Evolutionary conservation across 2,113 vertebrate species (phyloP), one percentile per base, ranked within the genome.

Genomic region (Poeciliopsis prolifica): DNA sequence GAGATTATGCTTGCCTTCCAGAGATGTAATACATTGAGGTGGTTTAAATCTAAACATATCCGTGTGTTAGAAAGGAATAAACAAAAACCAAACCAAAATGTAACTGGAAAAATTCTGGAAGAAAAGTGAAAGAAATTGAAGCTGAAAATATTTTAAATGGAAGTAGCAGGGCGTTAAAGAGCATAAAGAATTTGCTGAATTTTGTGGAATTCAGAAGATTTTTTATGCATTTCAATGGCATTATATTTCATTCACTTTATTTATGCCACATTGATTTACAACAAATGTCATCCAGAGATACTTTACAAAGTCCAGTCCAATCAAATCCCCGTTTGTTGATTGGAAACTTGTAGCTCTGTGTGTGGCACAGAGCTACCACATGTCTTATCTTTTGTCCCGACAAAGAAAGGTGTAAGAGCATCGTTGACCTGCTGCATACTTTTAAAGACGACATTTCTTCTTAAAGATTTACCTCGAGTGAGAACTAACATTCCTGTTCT

Each of bases 401-500:
- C 51, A 63, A 42, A 48, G 8, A 28, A 48, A 61, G 72, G 61
- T 74, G 26, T 35, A 70, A 70, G 75, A 84, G 54, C 74, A 61
- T 84, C 78, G n/a, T 80, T 72, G 67, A 75, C 40, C 82, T 12
- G 9, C 7, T 81, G 82, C 61, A 61, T 62, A 70, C 70, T 82
- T 66, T 64, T 65, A 84, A 82, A 61, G 61, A 42, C 26, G 65
- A 62, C 29, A 15, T 78, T 66, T 82, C 61, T 58, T 17, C 79
- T 80, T 29, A 3, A 83, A 68, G 78, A 58, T 84, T 85, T 58
- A 81, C 68, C 74, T 88, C 75, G 61, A 79, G 72, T 65, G 76
- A 78, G 77, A 84, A 86, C 85, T 89, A 61, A 77, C 83, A 93
- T 93, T 93, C 92, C 76, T 88, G 69, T 70, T 79, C 72, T 26